These are phyloP conservation scores for Poecilia velifera DNA, from an alignment of 2,797 vertebrate species.

Conservation along the genomic window DNA sequence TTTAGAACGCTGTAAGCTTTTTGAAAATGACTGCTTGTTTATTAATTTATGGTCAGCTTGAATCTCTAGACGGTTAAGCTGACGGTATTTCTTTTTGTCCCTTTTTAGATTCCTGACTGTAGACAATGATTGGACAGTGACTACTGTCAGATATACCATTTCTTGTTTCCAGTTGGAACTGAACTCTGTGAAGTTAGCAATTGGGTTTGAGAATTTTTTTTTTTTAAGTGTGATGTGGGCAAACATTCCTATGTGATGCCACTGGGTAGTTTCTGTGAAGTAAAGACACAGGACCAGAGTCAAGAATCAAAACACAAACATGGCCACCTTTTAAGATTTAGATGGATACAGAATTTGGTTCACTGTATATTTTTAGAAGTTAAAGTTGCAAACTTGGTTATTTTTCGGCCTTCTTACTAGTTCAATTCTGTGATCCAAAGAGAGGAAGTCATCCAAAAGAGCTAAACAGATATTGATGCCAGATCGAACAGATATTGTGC, in stretches of 20 bases:
- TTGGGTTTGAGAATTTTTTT: not conserved
- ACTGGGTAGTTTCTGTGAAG: not conserved
- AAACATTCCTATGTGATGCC: not conserved
- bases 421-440: not conserved
- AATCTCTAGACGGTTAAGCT: not conserved
- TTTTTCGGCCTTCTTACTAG: not conserved
- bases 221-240: not conserved
- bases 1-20: not conserved
- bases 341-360: too few relatives aligned
- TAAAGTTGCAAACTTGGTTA: not conserved
- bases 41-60: not conserved
- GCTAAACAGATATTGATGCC: not conserved
- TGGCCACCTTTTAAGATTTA: too few relatives aligned
- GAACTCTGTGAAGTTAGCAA: not conserved
- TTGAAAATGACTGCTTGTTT: not conserved
- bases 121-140: not conserved
- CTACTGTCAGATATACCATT: not conserved
- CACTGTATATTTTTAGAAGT: too few relatives aligned
- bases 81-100: not conserved
- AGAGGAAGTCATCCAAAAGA: not conserved
- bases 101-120: not conserved
- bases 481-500: not conserved
- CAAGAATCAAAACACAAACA: not conserved
- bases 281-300: not conserved
- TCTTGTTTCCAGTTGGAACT: not conserved